Percentiles rank a stretch among this genome's conserved stretches.
Evolutionary conservation across 2,113 vertebrate genomes (phyloP).

Genomic region (Ornithorhynchus anatinus): DNA sequence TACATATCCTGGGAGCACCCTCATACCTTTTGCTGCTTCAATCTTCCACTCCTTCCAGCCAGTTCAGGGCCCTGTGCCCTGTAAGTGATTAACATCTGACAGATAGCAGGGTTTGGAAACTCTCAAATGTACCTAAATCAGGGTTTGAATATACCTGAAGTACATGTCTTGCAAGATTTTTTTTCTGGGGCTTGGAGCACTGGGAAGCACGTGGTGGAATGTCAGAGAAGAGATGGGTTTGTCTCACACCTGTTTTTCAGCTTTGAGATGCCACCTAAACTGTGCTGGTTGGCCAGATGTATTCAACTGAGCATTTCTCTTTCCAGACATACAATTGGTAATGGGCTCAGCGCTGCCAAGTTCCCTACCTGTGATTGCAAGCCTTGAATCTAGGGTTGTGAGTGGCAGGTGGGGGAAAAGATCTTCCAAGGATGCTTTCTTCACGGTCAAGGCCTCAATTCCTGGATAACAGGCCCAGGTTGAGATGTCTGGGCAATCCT

Average conservation of each 20-base stretch:
- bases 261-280: conserved; percentile 9
- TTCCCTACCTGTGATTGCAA: not conserved
- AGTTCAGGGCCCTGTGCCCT: conserved; percentile 19
- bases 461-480: not conserved
- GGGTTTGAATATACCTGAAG: conserved; percentile 24
- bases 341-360: not conserved
- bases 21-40: not conserved
- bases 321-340: not conserved
- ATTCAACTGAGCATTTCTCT: conserved; percentile 7
- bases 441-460: not conserved
- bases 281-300: not conserved
- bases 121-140: conserved; percentile 19
- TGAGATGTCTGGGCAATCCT: not conserved
- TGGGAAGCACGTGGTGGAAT: conserved; percentile 8
- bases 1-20: conserved; percentile 8
- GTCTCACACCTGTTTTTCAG: conserved; percentile 5
- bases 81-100: conserved; percentile 24
- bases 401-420: conserved; percentile 4
- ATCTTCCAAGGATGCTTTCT: conserved; percentile 6
- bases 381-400: conserved; percentile 7
- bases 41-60: conserved; percentile 29
- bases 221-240: not conserved
- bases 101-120: conserved; percentile 7
- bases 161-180: not conserved
- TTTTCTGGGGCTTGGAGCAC: not conserved